Percentiles rank a stretch among this genome's conserved stretches.
These are phyloP conservation scores for Aricia artaxerxes DNA, from an alignment of 2,888 invertebrate genomes.

Conservation along the genomic window DNA sequence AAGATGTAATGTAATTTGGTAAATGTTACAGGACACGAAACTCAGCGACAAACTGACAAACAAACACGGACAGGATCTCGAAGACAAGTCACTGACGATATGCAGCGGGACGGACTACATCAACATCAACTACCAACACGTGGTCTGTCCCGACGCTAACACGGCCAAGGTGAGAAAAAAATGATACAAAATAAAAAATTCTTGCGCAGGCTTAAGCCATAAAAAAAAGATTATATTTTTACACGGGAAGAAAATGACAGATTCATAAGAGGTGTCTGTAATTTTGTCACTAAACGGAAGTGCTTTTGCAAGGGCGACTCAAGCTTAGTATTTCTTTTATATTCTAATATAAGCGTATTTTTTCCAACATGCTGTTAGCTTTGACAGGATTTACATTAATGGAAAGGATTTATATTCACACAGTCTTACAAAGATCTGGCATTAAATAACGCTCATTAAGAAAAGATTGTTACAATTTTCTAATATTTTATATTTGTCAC, in stretches of 20 bases:
- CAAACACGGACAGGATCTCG: conserved; percentile 90
- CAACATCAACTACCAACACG: conserved; percentile 98
- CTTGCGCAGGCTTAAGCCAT: not conserved
- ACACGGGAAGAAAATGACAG: not conserved
- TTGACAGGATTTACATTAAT: not conserved
- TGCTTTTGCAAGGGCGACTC: too few species aligned
- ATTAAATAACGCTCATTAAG: too few species aligned
- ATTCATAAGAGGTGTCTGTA: not conserved
- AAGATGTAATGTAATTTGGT: too few species aligned
- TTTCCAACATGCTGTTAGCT: not conserved
- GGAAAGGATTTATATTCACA: not conserved
- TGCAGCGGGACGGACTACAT: conserved; percentile 99
- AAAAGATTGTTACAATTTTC: not conserved
- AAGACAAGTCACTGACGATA: conserved; percentile 96
- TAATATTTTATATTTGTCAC: not conserved
- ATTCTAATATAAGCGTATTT: too few species aligned
- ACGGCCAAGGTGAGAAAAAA: conserved; percentile 90
- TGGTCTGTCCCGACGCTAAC: conserved; percentile 95
- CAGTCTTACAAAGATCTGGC: not conserved
- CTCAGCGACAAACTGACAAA: conserved; percentile 86
- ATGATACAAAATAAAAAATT: not conserved
- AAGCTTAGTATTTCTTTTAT: too few species aligned
- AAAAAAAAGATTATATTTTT: not conserved
- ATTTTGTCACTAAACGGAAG: not conserved
- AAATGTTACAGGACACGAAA: conserved; percentile 86